A percentile compares a stretch with the other conserved stretches of the same genome.
Evolutionary conservation across 2,113 vertebrate genomes (phyloP).

Genomic region (Geococcyx californianus): DNA sequence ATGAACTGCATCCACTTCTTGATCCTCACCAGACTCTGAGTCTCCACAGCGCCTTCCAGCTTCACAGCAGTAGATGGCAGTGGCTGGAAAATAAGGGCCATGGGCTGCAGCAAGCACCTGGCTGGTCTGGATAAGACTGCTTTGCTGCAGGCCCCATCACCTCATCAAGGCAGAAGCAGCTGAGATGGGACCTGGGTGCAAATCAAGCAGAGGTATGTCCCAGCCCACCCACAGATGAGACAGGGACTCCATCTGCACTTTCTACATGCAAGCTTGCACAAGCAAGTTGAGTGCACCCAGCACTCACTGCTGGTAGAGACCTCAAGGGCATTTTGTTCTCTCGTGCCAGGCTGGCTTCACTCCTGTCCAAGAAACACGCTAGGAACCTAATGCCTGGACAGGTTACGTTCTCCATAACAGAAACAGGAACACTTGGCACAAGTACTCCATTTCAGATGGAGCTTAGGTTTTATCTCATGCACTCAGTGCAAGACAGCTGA

Average conservation of each 20-base stretch:
- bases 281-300: background rate
- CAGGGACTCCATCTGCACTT: background rate
- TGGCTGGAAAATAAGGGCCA: slow-evolving; percentile 33
- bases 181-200: background rate
- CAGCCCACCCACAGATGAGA: background rate
- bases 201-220: background rate
- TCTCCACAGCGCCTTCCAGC: background rate
- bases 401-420: background rate
- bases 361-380: background rate
- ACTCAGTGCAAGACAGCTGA: background rate
- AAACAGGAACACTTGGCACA: background rate
- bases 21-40: background rate
- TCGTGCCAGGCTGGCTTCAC: rapidly evolving
- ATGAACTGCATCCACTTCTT: background rate
- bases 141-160: background rate
- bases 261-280: rapidly evolving
- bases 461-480: background rate
- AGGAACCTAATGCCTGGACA: background rate
- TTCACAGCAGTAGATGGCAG: background rate
- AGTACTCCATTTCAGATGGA: background rate
- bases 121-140: background rate
- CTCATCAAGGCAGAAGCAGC: background rate
- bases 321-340: background rate
- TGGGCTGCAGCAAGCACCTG: background rate
- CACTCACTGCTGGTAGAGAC: background rate